Conservation (phyloP, 2,797 vertebrate species). For the Alcedo quadribrachys region DNA sequence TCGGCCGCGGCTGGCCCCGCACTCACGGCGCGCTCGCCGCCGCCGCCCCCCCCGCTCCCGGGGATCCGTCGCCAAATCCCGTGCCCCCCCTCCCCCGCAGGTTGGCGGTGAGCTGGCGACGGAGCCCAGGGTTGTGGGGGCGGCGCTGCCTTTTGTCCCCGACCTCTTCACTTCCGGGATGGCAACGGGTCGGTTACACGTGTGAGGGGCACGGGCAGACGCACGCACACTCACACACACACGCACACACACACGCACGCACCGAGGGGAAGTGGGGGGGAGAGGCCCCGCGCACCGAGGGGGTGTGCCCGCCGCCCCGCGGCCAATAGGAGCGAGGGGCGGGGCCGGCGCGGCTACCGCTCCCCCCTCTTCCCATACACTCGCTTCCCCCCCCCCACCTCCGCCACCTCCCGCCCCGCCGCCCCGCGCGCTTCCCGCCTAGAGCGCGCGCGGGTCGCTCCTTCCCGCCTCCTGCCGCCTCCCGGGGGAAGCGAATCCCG, state of each 20-base stretch:
- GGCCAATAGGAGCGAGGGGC: neutral
- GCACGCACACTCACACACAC: no score
- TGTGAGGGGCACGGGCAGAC: no score
- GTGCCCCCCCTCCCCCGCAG: neutral
- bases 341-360: neutral
- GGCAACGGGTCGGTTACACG: no score
- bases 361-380: no score
- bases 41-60: neutral
- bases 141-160: constrained; percentile 12
- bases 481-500: no score
- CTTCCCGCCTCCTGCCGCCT: no score
- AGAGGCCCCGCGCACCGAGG: no score
- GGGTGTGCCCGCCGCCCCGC: no score
- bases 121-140: neutral
- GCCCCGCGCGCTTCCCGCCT: neutral
- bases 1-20: neutral
- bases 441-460: neutral
- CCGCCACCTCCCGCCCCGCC: neutral
- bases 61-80: neutral
- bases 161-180: no score
- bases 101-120: neutral
- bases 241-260: no score
- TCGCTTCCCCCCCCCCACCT: neutral
- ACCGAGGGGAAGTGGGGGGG: no score
- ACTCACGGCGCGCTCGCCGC: neutral